A percentile compares a stretch with the other conserved stretches of the same genome.
Conservation (phyloP, 2,113 vertebrate genomes). For the Podarcis muralis region DNA sequence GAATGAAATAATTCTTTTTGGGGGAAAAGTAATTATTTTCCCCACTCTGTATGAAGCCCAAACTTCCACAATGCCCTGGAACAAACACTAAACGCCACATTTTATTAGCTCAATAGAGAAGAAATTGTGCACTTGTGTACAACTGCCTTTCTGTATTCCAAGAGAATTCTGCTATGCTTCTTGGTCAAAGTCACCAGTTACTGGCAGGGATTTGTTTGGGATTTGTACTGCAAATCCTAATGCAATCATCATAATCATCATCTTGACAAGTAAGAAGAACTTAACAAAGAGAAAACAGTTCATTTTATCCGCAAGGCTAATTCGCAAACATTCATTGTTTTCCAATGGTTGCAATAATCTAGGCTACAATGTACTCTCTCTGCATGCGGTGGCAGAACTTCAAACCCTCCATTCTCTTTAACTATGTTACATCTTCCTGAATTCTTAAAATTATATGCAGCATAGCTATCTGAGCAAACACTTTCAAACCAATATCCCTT, state of each 20-base stretch:
- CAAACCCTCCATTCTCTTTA: background rate
- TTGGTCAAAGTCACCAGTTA: constrained; percentile 7
- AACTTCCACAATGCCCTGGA: background rate
- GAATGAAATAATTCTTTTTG: background rate
- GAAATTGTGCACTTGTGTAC: background rate
- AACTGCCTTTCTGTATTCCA: background rate
- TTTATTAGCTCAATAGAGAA: background rate
- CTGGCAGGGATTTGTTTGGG: background rate
- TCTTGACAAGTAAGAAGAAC: fast-evolving
- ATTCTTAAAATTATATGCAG: background rate
- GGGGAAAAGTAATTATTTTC: constrained; percentile 13
- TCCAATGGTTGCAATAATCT: constrained; percentile 1
- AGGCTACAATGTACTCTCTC: background rate
- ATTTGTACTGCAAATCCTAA: background rate
- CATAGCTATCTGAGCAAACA: background rate
- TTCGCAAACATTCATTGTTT: background rate
- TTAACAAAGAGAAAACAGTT: background rate
- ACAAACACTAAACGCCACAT: background rate
- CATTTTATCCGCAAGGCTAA: background rate
- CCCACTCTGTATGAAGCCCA: background rate
- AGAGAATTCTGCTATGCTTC: constrained; percentile 7
- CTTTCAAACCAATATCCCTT: background rate
- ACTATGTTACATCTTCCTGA: background rate
- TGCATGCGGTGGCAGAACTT: background rate
- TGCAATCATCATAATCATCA: background rate